Evolutionary conservation across 1,140 invertebrate species (phyloP).

Genomic region (Spodoptera frugiperda): DNA sequence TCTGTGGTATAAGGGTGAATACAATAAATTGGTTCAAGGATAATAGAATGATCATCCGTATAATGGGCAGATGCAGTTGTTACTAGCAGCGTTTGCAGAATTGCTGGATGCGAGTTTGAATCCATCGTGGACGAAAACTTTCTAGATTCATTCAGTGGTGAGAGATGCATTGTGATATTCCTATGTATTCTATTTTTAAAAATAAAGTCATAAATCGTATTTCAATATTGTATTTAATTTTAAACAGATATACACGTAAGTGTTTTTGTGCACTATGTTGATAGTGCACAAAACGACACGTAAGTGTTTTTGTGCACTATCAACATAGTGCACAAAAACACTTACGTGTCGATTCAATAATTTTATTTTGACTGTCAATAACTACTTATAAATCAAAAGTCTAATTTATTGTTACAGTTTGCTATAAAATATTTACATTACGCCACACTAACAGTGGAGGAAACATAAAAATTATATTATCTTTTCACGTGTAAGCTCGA

Average conservation of each 20-base stretch:
- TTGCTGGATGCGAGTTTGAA: too few species aligned
- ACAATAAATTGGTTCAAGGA: too few species aligned
- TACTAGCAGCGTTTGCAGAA: too few species aligned
- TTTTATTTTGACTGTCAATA: conserved; percentile 43
- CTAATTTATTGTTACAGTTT: conserved; percentile 76
- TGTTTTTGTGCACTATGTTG: background rate
- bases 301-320: too few species aligned
- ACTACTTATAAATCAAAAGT: conserved; percentile 72
- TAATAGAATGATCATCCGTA: too few species aligned
- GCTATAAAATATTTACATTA: conserved; percentile 69
- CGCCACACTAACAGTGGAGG: conserved; percentile 59
- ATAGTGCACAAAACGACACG: too few species aligned
- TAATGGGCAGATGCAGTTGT: too few species aligned
- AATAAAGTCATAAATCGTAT: too few species aligned
- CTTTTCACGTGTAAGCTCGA: conserved; percentile 73
- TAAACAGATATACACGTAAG: background rate
- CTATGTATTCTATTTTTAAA: background rate
- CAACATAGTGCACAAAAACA: background rate
- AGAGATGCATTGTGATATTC: background rate
- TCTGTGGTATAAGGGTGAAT: too few species aligned
- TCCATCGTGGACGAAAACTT: too few species aligned
- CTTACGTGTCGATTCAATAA: conserved; percentile 18
- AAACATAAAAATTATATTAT: conserved; percentile 80
- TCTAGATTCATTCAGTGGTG: too few species aligned
- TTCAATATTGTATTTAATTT: too few species aligned